These are phyloP conservation scores for Lysandra bellargus DNA, from an alignment of 2,888 invertebrate genomes.

Conservation along the genomic window DNA sequence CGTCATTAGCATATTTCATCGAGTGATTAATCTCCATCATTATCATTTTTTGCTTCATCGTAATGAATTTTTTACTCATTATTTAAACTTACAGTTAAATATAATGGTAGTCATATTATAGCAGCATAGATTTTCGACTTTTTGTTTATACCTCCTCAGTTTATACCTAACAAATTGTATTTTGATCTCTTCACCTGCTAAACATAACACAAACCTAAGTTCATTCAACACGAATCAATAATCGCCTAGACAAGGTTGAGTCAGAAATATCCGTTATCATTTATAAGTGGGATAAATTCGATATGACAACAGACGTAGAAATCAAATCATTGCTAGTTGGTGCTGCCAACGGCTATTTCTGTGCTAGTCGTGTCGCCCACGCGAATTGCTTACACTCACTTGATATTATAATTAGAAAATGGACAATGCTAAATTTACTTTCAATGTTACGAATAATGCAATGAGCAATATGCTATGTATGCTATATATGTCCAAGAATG, in stretches of 20 bases:
- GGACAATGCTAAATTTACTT: constrained; percentile 63
- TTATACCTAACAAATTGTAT: not conserved
- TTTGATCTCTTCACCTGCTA: not conserved
- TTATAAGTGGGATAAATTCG: constrained; percentile 26
- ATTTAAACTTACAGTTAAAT: not conserved
- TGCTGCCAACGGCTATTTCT: constrained; percentile 75
- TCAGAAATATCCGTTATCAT: constrained; percentile 29
- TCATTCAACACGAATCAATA: constrained; percentile 20
- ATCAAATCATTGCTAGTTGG: constrained; percentile 34
- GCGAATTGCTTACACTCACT: constrained; percentile 77
- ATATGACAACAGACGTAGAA: constrained; percentile 31
- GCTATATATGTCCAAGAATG: not conserved
- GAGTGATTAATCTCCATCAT: not conserved
- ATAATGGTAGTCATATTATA: not conserved
- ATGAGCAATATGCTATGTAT: not conserved
- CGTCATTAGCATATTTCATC: constrained; percentile 10
- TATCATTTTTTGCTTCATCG: not conserved
- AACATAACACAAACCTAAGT: not conserved
- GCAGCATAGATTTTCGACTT: not conserved
- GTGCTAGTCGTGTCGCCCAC: constrained; percentile 64
- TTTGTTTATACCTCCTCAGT: too few relatives aligned
- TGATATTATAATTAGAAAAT: constrained; percentile 76
- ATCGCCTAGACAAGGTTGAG: constrained; percentile 7
- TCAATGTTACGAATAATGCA: constrained; percentile 36
- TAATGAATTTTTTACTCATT: not conserved